phyloP scores from a whole-genome alignment of 2,113 vertebrate species.

The Takifugu flavidus region DNA sequence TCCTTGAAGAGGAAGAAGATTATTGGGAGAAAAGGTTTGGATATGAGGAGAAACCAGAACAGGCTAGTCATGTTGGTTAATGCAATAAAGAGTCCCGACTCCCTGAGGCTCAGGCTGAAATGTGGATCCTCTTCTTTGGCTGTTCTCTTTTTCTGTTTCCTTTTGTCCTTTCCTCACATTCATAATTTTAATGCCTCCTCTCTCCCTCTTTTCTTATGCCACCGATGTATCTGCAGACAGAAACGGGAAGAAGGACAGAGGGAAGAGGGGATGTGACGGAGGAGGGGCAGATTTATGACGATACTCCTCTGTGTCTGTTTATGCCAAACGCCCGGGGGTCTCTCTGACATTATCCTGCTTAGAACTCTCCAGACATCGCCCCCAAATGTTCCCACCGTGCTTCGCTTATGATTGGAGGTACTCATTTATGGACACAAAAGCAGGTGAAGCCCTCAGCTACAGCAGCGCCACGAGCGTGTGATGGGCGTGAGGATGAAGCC shows the following conservation, averaged over 20 bases:
- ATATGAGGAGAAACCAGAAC: constrained; percentile 18
- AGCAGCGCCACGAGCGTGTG: too few species aligned
- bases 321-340: constrained; percentile 32
- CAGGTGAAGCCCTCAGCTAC: not conserved
- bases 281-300: constrained; percentile 14
- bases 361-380: constrained; percentile 27
- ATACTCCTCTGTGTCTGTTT: constrained; percentile 26
- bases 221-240: constrained; percentile 4
- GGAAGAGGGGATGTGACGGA: not conserved
- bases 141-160: constrained; percentile 21
- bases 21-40: constrained; percentile 29
- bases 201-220: constrained; percentile 12
- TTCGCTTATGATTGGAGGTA: constrained; percentile 10
- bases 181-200: not conserved
- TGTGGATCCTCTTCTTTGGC: constrained; percentile 36
- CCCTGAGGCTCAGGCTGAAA: constrained; percentile 46
- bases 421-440: not conserved
- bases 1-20: constrained; percentile 12
- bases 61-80: constrained; percentile 49
- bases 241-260: not conserved
- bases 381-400: constrained; percentile 27
- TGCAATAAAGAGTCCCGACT: constrained; percentile 51
- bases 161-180: constrained; percentile 26
- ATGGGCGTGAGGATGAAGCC: too few species aligned
- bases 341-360: constrained; percentile 50